Conservation (phyloP, 92 coral and sea anemone species). For the Chrysogorgia sp. region DNA sequence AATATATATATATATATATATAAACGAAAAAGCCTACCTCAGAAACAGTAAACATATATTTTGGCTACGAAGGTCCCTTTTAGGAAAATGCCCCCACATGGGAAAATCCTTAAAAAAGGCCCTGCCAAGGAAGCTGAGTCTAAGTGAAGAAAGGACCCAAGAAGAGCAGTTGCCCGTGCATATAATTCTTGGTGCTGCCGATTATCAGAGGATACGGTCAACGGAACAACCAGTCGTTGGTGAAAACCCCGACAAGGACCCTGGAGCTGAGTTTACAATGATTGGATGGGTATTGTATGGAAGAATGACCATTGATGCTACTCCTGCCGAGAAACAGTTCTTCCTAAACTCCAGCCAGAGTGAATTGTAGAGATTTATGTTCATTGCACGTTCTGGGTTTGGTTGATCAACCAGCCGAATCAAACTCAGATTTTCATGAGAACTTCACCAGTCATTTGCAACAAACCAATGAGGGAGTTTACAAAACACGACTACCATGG, state of each 20-base stretch:
- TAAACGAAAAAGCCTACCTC: no score
- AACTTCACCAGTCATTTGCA: slow-evolving; percentile 54
- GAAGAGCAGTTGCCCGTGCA: slow-evolving; percentile 49
- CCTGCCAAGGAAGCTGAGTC: slow-evolving; percentile 17
- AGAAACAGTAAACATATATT: no score
- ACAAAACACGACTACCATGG: slow-evolving; percentile 68
- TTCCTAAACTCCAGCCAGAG: slow-evolving; percentile 54
- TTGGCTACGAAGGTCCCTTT: no score
- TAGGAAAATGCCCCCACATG: no score
- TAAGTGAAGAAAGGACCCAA: slow-evolving; percentile 47
- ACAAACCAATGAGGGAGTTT: slow-evolving; percentile 54
- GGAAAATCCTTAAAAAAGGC: no score
- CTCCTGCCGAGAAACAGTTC: slow-evolving; percentile 63
- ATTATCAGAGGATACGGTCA: slow-evolving; percentile 58
- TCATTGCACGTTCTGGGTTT: slow-evolving; percentile 73
- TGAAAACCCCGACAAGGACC: slow-evolving; percentile 59
- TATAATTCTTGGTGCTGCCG: slow-evolving; percentile 60
- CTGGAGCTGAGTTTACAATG: slow-evolving; percentile 68
- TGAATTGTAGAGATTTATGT: slow-evolving; percentile 67
- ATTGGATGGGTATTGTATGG: slow-evolving; percentile 65
- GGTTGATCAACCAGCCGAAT: slow-evolving; percentile 17
- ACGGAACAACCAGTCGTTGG: slow-evolving; percentile 62
- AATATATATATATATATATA: no score
- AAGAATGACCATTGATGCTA: slow-evolving; percentile 8
- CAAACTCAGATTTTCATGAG: slow-evolving; percentile 41